Percentiles rank a stretch among this genome's conserved stretches.
Evolutionary conservation across 2,888 invertebrate species (phyloP).

Genomic region (Malthinus flaveolus): DNA sequence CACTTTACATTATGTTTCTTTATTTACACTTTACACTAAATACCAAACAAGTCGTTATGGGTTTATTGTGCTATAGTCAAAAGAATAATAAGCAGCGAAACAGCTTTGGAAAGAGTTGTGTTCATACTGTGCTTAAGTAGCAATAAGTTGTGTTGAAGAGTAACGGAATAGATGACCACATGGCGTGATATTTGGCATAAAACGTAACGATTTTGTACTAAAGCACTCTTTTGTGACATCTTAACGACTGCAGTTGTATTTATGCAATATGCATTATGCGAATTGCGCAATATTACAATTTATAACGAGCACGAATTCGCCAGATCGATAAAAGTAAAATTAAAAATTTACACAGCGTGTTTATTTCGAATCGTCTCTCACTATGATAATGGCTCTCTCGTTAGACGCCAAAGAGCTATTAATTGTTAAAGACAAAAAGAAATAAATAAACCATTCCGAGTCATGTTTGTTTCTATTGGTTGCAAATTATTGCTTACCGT

Average conservation of each 20-base stretch:
- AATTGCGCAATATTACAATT: slow-evolving; percentile 14
- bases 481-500: too few species aligned
- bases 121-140: slow-evolving; percentile 34
- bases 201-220: slow-evolving; percentile 43
- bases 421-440: too few species aligned
- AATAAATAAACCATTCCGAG: too few species aligned
- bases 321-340: too few species aligned
- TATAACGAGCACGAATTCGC: not conserved
- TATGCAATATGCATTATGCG: slow-evolving; percentile 30
- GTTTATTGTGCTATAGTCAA: slow-evolving; percentile 22
- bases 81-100: slow-evolving; percentile 26
- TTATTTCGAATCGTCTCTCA: not conserved
- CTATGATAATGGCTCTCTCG: not conserved
- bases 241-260: slow-evolving; percentile 34
- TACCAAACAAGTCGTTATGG: slow-evolving; percentile 17
- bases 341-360: too few species aligned
- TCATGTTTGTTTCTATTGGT: too few species aligned
- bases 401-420: too few species aligned
- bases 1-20: not conserved
- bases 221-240: slow-evolving; percentile 39
- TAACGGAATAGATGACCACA: slow-evolving; percentile 39
- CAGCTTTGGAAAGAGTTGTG: slow-evolving; percentile 19
- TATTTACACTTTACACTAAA: slow-evolving; percentile 13
- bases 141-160: slow-evolving; percentile 37
- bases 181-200: slow-evolving; percentile 42